Evolutionary conservation across 2,888 invertebrate species (phyloP).

Genomic region (Oligia strigilis): DNA sequence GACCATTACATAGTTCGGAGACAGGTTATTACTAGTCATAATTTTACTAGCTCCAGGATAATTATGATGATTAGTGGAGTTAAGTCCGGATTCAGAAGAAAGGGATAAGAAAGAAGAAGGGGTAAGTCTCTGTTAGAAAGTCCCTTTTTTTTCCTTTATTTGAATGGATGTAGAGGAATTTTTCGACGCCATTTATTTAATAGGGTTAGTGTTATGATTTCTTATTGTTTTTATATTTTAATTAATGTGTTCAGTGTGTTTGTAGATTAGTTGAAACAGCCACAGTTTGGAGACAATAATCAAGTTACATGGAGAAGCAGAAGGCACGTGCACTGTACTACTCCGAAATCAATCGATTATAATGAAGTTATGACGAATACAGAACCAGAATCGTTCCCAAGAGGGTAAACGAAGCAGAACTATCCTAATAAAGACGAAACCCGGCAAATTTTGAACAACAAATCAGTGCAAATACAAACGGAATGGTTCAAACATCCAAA

Average conservation of each 20-base stretch:
- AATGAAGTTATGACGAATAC: constrained; percentile 5
- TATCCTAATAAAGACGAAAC: constrained; percentile 27
- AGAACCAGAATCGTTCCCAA: constrained; percentile 7
- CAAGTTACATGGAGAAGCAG: neutral
- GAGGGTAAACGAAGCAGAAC: constrained; percentile 11
- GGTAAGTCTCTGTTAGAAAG: too few species aligned
- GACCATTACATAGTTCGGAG: too few species aligned
- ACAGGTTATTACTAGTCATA: too few species aligned
- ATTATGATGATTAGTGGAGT: neutral
- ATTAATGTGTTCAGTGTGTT: too few species aligned
- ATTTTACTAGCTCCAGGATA: too few species aligned
- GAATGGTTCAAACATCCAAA: constrained; percentile 41
- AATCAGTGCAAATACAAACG: constrained; percentile 38
- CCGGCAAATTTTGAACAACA: constrained; percentile 27
- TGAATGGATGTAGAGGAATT: too few species aligned
- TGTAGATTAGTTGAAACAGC: too few species aligned
- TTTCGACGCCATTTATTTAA: too few species aligned
- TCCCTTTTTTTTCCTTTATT: too few species aligned
- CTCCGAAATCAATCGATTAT: neutral
- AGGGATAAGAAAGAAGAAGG: neutral
- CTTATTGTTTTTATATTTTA: too few species aligned
- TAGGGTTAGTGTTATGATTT: too few species aligned
- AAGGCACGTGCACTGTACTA: neutral
- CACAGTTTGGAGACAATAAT: neutral
- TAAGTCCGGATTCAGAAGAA: too few species aligned